Percentiles rank a stretch among this genome's conserved stretches.
phyloP scores from a whole-genome alignment of 2,888 invertebrate species.

The Linnaemya vulpina region DNA sequence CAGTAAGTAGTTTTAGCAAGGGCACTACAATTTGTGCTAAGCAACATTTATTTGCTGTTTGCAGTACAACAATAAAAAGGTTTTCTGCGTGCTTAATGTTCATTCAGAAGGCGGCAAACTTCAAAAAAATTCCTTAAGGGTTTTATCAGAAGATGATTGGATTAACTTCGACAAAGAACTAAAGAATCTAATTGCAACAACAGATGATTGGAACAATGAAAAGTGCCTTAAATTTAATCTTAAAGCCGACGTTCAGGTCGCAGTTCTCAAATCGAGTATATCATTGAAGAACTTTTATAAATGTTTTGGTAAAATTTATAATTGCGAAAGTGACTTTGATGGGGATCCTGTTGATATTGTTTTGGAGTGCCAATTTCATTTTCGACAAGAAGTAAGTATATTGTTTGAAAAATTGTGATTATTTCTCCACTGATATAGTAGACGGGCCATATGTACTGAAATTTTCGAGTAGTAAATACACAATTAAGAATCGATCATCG shows the following conservation, averaged over 20 bases:
- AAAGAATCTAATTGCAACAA: conserved; percentile 9
- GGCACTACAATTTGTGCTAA: not conserved
- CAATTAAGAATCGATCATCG: no score
- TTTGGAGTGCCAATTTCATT: conserved; percentile 53
- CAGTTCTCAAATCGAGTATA: conserved; percentile 46
- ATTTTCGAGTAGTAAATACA: no score
- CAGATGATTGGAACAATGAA: conserved; percentile 10
- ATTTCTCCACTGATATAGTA: not conserved
- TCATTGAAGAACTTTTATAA: conserved; percentile 29
- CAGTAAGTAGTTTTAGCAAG: conserved; percentile 18
- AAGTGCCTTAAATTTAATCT: conserved; percentile 38
- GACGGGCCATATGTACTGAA: no score
- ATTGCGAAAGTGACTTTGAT: not conserved
- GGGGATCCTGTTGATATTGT: not conserved
- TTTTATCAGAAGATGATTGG: conserved; percentile 49
- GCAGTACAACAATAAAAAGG: conserved; percentile 41
- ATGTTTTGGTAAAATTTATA: not conserved
- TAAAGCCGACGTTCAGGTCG: conserved; percentile 46
- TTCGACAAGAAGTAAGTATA: conserved; percentile 32
- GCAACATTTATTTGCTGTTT: conserved; percentile 5
- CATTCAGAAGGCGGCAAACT: not conserved
- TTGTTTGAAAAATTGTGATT: not conserved
- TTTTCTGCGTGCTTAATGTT: conserved; percentile 56
- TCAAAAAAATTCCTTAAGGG: conserved; percentile 50
- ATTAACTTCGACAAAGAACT: conserved; percentile 51